Evolutionary conservation across 2,797 vertebrate genomes (phyloP), one percentile per base, ranked within the genome.

Genomic region (Chelon labrosus): DNA sequence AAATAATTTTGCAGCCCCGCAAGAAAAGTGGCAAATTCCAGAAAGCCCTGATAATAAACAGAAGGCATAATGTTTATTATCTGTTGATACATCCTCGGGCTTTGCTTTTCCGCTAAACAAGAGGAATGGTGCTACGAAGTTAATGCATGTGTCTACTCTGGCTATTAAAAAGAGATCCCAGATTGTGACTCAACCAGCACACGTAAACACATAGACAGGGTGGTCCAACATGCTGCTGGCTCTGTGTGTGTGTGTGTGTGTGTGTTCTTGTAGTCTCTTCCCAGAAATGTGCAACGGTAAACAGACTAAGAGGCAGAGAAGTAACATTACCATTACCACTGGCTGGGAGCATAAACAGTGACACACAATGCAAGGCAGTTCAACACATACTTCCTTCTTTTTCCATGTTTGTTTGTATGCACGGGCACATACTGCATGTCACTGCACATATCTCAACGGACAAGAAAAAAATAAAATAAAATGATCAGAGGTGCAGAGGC

Each of bases 131-230:
- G 81, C 83, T 82, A 80, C 89, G 82, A 79, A 85, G 87, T 71
- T 85, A 87, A 86, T 85, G 87, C 81, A 83, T 85, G 82, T 61
- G 84, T 88, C 83, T 83, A 79, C 77, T 71, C 80, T 60, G 81
- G 84, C 89, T 90, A 88, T 92, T 92, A 92, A 92, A 90, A 85
- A 86, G 80, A 89, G 85, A 92, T 91, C 88, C 88, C 89, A 92
- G 87, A 89, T 88, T 88, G 89, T 90, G 92, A 91, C 86, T 88
- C 85, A 87, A 89, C 83, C 85, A 85, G 86, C 41, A 63, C 75
- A 76, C 66, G 73, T 92, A 93, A 93, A 93, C 92, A 93, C 86
- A 83, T 86, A 79, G 88, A 74, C 90, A 87, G 89, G 92, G 91
- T 91, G 92, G 92, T 92, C 92, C 88, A 79, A 87, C 79, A 66